A percentile compares a stretch with the other conserved stretches of the same genome.
Conservation (phyloP, 2,888 invertebrate genomes). For the Synergus gifuensis region DNA sequence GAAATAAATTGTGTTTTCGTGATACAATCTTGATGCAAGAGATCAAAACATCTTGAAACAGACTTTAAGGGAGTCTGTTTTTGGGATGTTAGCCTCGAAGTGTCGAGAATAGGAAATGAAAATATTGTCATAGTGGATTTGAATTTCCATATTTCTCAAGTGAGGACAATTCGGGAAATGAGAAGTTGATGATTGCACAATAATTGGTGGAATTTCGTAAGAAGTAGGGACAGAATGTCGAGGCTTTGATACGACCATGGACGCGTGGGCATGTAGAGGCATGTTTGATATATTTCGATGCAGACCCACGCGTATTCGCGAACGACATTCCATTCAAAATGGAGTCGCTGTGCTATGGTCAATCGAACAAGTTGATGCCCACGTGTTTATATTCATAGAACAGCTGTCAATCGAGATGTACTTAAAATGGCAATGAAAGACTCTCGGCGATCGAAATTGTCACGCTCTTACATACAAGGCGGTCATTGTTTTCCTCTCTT, state of each 20-base stretch:
- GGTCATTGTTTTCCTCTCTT: slow-evolving; percentile 41
- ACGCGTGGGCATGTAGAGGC: slow-evolving; percentile 53
- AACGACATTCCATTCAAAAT: slow-evolving; percentile 65
- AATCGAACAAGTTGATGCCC: slow-evolving; percentile 65
- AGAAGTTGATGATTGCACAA: slow-evolving; percentile 19
- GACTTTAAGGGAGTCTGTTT: background rate
- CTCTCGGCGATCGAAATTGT: slow-evolving; percentile 46
- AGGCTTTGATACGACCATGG: slow-evolving; percentile 54
- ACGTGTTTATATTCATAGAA: slow-evolving; percentile 57
- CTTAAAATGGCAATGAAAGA: slow-evolving; percentile 51
- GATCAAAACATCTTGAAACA: background rate
- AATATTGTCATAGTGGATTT: background rate
- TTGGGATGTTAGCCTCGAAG: background rate
- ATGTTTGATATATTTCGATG: slow-evolving; percentile 57
- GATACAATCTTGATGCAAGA: background rate
- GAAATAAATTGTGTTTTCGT: background rate
- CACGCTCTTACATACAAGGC: slow-evolving; percentile 19
- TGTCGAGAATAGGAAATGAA: background rate
- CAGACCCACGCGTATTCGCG: slow-evolving; percentile 52
- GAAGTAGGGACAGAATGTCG: slow-evolving; percentile 48
- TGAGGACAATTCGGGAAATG: background rate
- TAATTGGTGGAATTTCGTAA: slow-evolving; percentile 35
- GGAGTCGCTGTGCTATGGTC: slow-evolving; percentile 56
- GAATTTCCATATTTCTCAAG: slow-evolving; percentile 26
- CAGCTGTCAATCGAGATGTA: slow-evolving; percentile 60